These are phyloP conservation scores for Vanessa atalanta DNA, from an alignment of 1,140 invertebrate genomes.

Conservation along the genomic window DNA sequence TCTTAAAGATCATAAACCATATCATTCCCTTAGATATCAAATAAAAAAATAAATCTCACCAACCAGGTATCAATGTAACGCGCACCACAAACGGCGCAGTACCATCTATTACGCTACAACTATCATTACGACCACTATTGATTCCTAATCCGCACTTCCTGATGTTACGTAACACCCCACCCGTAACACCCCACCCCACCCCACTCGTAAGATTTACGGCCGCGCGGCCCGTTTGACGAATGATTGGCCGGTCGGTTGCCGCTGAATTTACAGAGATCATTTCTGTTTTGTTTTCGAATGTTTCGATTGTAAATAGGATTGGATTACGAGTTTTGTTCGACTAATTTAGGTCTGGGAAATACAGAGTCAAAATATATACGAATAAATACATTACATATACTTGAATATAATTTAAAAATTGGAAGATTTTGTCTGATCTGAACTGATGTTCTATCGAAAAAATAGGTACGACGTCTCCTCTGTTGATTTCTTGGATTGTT, in stretches of 20 bases:
- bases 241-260: constrained; percentile 61
- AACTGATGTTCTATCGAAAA: no score
- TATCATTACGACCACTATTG: constrained; percentile 80
- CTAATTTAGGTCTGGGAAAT: neutral
- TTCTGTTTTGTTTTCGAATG: constrained; percentile 47
- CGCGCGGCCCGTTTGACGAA: constrained; percentile 62
- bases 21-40: neutral
- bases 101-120: constrained; percentile 73
- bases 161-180: constrained; percentile 71
- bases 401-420: no score
- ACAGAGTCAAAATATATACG: no score
- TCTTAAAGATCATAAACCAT: neutral
- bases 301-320: constrained; percentile 3
- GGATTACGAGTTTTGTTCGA: neutral
- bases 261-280: constrained; percentile 45
- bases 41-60: constrained; percentile 8
- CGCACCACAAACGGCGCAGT: constrained; percentile 65
- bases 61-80: constrained; percentile 25
- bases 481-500: no score
- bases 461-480: no score
- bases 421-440: no score
- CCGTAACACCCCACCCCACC: constrained; percentile 30
- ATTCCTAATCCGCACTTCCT: constrained; percentile 81
- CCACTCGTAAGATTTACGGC: constrained; percentile 60
- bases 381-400: no score